Evolutionary conservation across 2,113 vertebrate species (phyloP), one percentile per base, ranked within the genome.

Genomic region (Austrofundulus limnaeus): DNA sequence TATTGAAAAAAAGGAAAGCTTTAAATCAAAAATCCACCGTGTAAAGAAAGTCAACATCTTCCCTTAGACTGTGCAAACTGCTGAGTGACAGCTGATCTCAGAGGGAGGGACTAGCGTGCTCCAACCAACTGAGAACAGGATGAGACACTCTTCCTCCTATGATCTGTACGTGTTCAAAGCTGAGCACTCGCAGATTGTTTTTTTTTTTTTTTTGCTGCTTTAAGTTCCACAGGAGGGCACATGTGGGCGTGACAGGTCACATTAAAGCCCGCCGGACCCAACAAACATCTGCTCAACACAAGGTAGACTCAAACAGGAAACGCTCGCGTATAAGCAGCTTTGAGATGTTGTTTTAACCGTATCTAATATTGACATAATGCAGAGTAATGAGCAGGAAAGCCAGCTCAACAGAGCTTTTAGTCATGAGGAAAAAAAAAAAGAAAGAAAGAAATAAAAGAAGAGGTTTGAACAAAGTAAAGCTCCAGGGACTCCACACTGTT

Each of bases 91-190:
- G 72, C 75, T 31, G 2, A 21, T 34, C 58, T 70, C 49, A 60
- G 50, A 56, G 47, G 25, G 23, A 61, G 73, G 62, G 51, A 49
- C 54, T 41, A 42, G 72, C 56, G 57, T 75, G 78, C 61, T 74
- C 34, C 62, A 66, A 77, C 14, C 60, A 72, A 19, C 58, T 28
- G 74, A 78, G 57, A 73, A 77, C 61, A 76, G 65, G 65, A 76
- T 24, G 53, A 62, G 52, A 56, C 69, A 38, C 55, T 70, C 53
- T 66, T 57, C 62, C 75, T 58, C n/a, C 16, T 50, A 34, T 49
- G 68, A 66, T 71, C 67, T 39, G 49, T 48, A 21, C 45, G 39
- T 11, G n/a, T n/a, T n/a, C n/a, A n/a, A n/a, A n/a, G n/a, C n/a
- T n/a, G n/a, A n/a, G n/a, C n/a, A n/a, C n/a, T n/a, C n/a, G n/a